Evolutionary conservation across 2,888 invertebrate genomes (phyloP), one percentile per base, ranked within the genome.

Genomic region (Meteorus colon): DNA sequence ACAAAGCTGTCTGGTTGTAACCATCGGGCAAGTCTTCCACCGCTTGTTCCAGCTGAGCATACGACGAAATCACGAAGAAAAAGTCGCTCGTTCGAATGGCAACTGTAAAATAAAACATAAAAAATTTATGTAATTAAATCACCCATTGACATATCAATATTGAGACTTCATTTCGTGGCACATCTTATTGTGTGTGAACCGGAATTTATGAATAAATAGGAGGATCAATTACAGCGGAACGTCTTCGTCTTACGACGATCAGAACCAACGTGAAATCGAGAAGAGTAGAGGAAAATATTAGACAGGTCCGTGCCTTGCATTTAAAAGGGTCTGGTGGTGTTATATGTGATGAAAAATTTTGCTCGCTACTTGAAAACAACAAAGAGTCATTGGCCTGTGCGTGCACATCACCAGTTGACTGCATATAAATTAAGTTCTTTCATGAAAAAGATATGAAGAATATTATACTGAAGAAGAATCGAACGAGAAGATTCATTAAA

Each of bases 11-110:
- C 96, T 1, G 98, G 97, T 86, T 98, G 97, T 75, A 99, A 91
- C 98, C 98, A 99, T 86, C 96, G 94, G 0, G 98, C 98, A 81
- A 99, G 91, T 73, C 98, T 92, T 4, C 97, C 98, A 0, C 99
- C 98, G 84, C 94, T 94, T 1, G 97, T 96, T 12, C 95, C 96
- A 27, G 95, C 93, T 0, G 94, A 94, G 75, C 97, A 96, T 45
- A 94, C 93, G 69, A 99, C 97, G 88, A 98, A 96, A 88, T 98
- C 98, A 76, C 96, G 94, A 72, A 98, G 92, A 89, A 98, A 98
- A 80, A 97, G 94, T 6, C 97, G 93, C 89, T 98, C 98, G 88
- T 97, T 97, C 34, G 97, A 97, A 86, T 96, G 95, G 81, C 93
- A 94, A 84, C 96, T 96, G 87, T 34, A 76, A 75, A 48, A 63